Base-by-base conservation (phyloP, 2,113 vertebrate genomes). In the Ciconia boyciana region DNA sequence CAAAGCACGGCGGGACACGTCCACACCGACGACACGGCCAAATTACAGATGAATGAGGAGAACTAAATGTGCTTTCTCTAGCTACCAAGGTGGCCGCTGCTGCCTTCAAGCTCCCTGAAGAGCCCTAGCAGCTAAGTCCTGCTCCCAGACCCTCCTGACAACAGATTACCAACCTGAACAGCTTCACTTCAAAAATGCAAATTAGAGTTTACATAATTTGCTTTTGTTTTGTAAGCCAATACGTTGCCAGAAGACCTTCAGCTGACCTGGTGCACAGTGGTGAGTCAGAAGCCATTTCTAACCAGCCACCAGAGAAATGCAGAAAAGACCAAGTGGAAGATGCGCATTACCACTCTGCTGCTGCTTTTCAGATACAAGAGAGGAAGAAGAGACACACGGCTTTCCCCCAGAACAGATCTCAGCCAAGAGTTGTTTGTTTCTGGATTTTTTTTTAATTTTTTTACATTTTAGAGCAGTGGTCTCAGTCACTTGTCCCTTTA, bases 21-120 rank as follows among this genome's bases (percentile, higher is more conserved):
- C 21, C n/a, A 28, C 34, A 36, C 19, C 36, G 22, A 1, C 0
- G 26, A 32, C 0, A 52, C 0, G 0, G 41, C 21, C 46, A 29
- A 36, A 46, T 2, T 31, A 7, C 51, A 39, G 58, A 11, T 3
- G 2, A 36, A 39, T 0, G 5, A 69, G 22, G 25, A 46, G 28
- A 68, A 69, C 22, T 16, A 1, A 57, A 66, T 0, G 5, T 7
- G 36, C 26, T 46, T 31, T 28, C 14, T 68, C 52, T 44, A 17
- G 1, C 25, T 55, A 34, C 36, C 48, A 51, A 39, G 44, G 39
- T 32, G 54, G 43, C 29, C 24, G 6, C 66, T 20, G 46, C 14
- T 51, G 29, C 18, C 76, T 51, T 60, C 8, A 8, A 8, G 44
- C n/a, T 34, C 39, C 3, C 48, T 6, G 11, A 57, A 52, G 66